These are phyloP conservation scores for Leucopternis melanops DNA, from an alignment of 2,113 vertebrate genomes.

Conservation along the genomic window DNA sequence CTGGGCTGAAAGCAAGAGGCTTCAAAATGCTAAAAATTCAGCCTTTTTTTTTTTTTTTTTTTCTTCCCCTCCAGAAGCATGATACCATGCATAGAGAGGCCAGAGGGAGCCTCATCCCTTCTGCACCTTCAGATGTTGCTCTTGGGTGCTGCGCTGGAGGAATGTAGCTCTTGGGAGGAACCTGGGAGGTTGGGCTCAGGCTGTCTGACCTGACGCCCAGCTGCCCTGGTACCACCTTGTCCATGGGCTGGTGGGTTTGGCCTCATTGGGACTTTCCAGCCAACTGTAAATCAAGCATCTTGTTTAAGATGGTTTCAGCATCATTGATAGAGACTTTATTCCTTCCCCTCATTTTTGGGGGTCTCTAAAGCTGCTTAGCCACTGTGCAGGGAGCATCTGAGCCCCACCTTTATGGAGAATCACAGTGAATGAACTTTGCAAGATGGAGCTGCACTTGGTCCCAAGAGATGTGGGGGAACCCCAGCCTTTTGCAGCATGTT, in stretches of 20 bases:
- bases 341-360: neutral
- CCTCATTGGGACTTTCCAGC: neutral
- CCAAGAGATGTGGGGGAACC: neutral
- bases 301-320: neutral
- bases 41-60: neutral
- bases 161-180: neutral
- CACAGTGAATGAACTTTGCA: neutral
- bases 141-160: neutral
- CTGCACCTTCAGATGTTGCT: neutral
- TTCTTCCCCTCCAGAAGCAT: neutral
- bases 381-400: neutral
- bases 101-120: neutral
- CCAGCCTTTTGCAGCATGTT: neutral
- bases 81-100: fast-evolving
- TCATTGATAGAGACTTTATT: neutral
- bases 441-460: neutral
- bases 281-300: neutral
- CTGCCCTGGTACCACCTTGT: neutral
- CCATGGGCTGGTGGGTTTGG: neutral
- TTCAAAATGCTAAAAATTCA: neutral
- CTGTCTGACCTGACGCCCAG: neutral
- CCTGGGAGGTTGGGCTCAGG: fast-evolving
- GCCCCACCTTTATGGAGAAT: neutral
- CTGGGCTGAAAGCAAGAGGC: neutral
- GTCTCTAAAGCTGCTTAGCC: neutral